Base-by-base conservation (phyloP, 2,113 vertebrate genomes). In the Apteryx owenii region DNA sequence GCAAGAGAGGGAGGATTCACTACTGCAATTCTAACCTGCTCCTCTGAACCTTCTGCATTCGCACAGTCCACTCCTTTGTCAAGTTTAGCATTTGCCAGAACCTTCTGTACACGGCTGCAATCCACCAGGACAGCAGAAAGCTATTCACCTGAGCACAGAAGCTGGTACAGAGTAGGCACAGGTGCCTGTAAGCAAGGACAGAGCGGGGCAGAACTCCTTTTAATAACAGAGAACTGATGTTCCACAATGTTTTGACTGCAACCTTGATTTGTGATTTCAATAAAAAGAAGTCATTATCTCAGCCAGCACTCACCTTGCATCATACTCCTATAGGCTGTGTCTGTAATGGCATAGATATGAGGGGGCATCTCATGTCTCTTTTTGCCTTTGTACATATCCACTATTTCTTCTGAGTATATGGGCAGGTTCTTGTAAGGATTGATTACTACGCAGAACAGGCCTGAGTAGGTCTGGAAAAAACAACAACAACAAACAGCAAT, bases 351-450 rank as follows among this genome's bases (percentile, higher is more conserved):
- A 11, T 99, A 99, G 98, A 99, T 99, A 95, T 99, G 99, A 58
- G 99, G 99, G 0, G 99, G 99, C 99, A 99, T 99, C 98, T 99
- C 99, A 1, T 99, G 99, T 81, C 99, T 98, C 97, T 99, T 99
- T 98, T 99, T 99, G 98, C 99, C 99, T 98, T 99, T 99, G 97
- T 99, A 99, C 99, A 99, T 99, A 0, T 99, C 99, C 81, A 99
- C 99, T 7, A 99, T 99, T 98, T 99, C 99, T 98, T 99, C 99
- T 0, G 99, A 99, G 97, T 99, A 99, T 98, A 99, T 99, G 88
- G 99, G 99, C 97, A 99, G 98, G 98, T 99, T 99, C 98, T 99
- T 99, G 96, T 99, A 99, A 80, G 99, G 99, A 96, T 99, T 99
- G 95, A 99, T 99, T 90, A 99, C 99, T 96, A 99, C 99, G 19